Percentiles rank a stretch among this genome's conserved stretches.
phyloP scores from a whole-genome alignment of 2,888 invertebrate species.

The Machimus atricapillus region DNA sequence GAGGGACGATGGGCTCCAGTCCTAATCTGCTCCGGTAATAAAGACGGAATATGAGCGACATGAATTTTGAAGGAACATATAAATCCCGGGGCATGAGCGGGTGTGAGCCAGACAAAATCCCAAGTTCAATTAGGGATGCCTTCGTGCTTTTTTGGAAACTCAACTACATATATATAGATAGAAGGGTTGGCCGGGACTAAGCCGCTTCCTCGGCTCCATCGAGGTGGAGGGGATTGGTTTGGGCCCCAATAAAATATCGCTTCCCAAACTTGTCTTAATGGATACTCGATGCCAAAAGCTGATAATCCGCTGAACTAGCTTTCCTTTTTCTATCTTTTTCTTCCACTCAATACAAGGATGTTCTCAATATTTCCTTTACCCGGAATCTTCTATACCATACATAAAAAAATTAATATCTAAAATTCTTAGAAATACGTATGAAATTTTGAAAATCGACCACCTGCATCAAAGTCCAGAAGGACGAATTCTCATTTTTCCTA shows the following conservation, averaged over 20 bases:
- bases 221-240: background rate
- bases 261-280: background rate
- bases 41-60: constrained; percentile 25
- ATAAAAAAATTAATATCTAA: constrained; percentile 64
- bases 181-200: background rate
- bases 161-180: background rate
- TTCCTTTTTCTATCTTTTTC: background rate
- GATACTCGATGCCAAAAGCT: background rate
- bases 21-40: constrained; percentile 14
- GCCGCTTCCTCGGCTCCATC: background rate
- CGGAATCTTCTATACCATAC: constrained; percentile 71
- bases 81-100: background rate
- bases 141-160: background rate
- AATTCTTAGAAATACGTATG: constrained; percentile 54
- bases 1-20: background rate
- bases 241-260: background rate
- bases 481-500: background rate
- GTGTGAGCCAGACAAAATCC: background rate
- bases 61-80: constrained; percentile 24
- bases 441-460: constrained; percentile 64
- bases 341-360: constrained; percentile 60
- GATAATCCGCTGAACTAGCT: constrained; percentile 5
- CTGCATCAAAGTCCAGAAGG: constrained; percentile 62
- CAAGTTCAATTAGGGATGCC: background rate
- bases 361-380: constrained; percentile 67